These are phyloP conservation scores for Oreochromis mossambicus DNA, from an alignment of 2,797 vertebrate genomes.

Conservation along the genomic window DNA sequence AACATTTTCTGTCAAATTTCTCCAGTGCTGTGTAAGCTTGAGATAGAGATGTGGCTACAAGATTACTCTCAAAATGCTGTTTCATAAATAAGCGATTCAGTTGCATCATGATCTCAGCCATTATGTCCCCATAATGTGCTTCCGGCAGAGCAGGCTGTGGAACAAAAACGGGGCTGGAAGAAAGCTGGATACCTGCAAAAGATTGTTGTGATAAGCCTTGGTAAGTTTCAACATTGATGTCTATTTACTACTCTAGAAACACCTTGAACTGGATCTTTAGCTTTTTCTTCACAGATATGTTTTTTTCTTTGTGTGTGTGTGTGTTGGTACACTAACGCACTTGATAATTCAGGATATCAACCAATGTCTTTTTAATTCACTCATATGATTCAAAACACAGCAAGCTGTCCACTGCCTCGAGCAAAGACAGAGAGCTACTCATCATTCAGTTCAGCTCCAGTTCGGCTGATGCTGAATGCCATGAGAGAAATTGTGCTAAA, in stretches of 20 bases:
- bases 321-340: neutral
- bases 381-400: slow-evolving; percentile 20
- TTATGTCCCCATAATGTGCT: no score
- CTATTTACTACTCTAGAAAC: neutral
- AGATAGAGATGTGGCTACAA: slow-evolving; percentile 21
- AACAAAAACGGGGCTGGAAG: neutral
- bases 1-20: slow-evolving; percentile 2
- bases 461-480: neutral
- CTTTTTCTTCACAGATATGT: neutral
- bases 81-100: slow-evolving; percentile 40
- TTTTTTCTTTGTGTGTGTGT: neutral
- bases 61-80: slow-evolving; percentile 39
- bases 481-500: neutral
- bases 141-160: neutral
- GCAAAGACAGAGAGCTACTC: neutral
- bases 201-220: neutral
- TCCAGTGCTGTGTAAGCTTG: neutral
- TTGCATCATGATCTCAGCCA: slow-evolving; percentile 23
- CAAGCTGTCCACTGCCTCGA: slow-evolving; percentile 23
- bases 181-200: neutral
- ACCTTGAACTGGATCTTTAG: neutral
- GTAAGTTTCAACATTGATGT: neutral
- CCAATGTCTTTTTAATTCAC: neutral
- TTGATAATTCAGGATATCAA: slow-evolving; percentile 3
- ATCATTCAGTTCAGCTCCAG: slow-evolving; percentile 5